These are phyloP conservation scores for Epistrophe eligans DNA, from an alignment of 2,888 invertebrate genomes.

Conservation along the genomic window DNA sequence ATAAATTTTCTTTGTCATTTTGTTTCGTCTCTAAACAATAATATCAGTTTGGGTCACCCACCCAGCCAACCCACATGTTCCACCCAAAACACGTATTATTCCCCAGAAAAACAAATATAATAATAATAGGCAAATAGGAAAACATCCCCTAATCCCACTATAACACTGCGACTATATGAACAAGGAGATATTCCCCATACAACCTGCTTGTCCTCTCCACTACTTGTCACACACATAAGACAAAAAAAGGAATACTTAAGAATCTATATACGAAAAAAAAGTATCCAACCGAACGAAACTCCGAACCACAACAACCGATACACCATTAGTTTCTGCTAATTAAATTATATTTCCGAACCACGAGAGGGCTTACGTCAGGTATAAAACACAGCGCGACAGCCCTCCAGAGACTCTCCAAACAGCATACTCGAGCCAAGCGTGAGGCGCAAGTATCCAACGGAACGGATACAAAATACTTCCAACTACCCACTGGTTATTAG, in stretches of 20 bases:
- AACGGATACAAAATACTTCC: conserved; percentile 37
- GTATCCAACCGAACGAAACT: conserved; percentile 43
- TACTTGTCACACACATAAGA: conserved; percentile 5
- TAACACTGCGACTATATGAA: conserved; percentile 15
- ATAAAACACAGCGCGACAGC: conserved; percentile 69
- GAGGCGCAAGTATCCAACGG: conserved; percentile 54
- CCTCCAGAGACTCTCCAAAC: conserved; percentile 69
- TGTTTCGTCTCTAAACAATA: conserved; percentile 18
- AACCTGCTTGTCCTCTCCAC: conserved; percentile 42
- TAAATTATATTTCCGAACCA: conserved; percentile 70
- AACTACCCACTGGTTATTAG: conserved; percentile 55
- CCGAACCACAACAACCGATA: conserved; percentile 66
- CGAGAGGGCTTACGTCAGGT: conserved; percentile 72
- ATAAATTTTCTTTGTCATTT: conserved; percentile 42
- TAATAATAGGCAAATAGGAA: conserved; percentile 59
- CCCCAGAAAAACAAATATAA: conserved; percentile 53
- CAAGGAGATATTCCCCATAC: conserved; percentile 33
- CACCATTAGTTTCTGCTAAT: conserved; percentile 71
- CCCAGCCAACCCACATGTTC: neutral
- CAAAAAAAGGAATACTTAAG: conserved; percentile 2
- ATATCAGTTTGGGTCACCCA: conserved; percentile 27
- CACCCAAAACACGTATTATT: neutral
- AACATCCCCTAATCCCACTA: conserved; percentile 73
- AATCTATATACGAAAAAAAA: conserved; percentile 4
- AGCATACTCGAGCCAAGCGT: conserved; percentile 58